Conservation (phyloP, 2,888 invertebrate genomes). For the Trimorus sp. region DNA sequence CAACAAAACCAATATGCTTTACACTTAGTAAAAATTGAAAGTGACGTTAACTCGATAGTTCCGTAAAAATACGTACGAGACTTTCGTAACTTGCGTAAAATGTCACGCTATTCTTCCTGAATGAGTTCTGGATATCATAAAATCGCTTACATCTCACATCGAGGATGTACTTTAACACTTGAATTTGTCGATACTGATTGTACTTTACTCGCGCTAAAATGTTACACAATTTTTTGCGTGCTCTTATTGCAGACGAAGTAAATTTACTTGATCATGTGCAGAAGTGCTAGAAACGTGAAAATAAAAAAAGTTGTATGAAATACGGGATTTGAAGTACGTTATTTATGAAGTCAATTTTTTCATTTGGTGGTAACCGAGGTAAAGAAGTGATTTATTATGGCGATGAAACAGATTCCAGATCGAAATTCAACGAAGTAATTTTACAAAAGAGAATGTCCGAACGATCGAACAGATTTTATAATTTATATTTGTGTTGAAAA, state of each 20-base stretch:
- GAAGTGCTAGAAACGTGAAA: no score
- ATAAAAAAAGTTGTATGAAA: no score
- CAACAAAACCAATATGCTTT: slow-evolving; percentile 57
- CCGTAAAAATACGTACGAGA: slow-evolving; percentile 54
- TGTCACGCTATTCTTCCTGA: slow-evolving; percentile 58
- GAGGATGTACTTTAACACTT: slow-evolving; percentile 52
- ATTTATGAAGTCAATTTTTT: no score
- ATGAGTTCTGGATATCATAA: slow-evolving; percentile 54
- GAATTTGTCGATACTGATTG: slow-evolving; percentile 57
- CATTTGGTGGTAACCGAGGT: no score
- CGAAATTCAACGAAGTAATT: no score
- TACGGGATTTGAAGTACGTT: no score
- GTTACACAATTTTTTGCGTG: slow-evolving; percentile 30
- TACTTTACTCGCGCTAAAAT: slow-evolving; percentile 45
- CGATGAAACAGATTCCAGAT: no score
- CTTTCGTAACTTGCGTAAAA: slow-evolving; percentile 37
- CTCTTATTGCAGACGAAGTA: slow-evolving; percentile 48
- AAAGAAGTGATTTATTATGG: no score
- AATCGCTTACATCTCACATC: slow-evolving; percentile 48
- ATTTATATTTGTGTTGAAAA: no score
- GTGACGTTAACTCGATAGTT: slow-evolving; percentile 45
- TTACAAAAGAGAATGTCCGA: no score
- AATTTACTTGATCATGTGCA: slow-evolving; percentile 19
- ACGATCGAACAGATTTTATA: no score
- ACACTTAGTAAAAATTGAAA: slow-evolving; percentile 55